These are phyloP conservation scores for Chionomys nivalis DNA, from an alignment of 2,113 vertebrate genomes.

Conservation along the genomic window DNA sequence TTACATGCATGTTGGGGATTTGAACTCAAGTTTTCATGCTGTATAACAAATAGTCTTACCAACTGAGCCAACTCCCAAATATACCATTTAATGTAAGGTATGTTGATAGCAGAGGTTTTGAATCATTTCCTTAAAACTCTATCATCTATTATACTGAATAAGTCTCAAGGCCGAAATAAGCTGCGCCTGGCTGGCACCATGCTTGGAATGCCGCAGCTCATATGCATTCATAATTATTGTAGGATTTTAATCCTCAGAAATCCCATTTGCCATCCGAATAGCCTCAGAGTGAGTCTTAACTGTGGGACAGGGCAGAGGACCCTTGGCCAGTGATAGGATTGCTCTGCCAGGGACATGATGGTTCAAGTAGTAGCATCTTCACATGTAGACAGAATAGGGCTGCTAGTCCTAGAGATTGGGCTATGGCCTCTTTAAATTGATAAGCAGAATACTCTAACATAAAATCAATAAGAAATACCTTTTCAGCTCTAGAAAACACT, in stretches of 20 bases:
- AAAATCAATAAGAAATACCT: constrained; percentile 6
- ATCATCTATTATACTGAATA: background rate
- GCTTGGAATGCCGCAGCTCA: background rate
- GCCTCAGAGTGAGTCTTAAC: background rate
- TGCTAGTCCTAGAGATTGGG: background rate
- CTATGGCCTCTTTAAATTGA: background rate
- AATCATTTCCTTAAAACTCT: background rate
- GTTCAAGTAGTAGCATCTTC: background rate
- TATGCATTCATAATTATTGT: background rate
- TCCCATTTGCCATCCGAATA: background rate
- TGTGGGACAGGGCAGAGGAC: background rate
- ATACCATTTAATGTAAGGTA: background rate
- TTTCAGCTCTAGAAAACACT: background rate
- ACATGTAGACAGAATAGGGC: background rate
- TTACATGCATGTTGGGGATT: background rate
- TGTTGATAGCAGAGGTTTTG: background rate
- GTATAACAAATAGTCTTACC: background rate
- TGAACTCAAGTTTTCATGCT: background rate
- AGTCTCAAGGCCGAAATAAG: rapidly evolving
- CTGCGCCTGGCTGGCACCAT: background rate
- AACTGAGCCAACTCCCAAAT: background rate
- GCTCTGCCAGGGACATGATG: background rate
- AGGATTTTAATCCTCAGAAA: background rate
- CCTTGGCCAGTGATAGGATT: background rate
- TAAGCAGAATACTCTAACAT: background rate